These are phyloP conservation scores for Callocephalon fimbriatum DNA, from an alignment of 2,113 vertebrate species.

Conservation along the genomic window DNA sequence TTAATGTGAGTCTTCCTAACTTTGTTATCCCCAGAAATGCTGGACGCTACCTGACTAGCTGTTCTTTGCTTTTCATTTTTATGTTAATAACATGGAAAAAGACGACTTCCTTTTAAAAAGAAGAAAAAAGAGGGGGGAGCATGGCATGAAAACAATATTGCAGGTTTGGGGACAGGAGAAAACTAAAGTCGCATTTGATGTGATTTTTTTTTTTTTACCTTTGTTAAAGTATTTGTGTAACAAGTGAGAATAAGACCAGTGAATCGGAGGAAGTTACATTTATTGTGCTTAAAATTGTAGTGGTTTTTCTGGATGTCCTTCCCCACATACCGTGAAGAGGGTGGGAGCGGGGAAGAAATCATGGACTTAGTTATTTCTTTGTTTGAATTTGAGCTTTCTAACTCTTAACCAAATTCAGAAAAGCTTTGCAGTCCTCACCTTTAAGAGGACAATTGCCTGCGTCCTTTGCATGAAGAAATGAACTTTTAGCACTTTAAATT, in stretches of 20 bases:
- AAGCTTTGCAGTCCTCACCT: neutral
- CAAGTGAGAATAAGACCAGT: neutral
- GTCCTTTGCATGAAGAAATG: neutral
- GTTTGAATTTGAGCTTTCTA: neutral
- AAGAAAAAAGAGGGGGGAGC: fast-evolving
- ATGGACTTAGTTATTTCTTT: neutral
- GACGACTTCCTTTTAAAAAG: neutral
- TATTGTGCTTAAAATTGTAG: neutral
- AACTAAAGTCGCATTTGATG: neutral
- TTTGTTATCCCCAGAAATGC: constrained; percentile 29
- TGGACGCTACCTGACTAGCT: neutral
- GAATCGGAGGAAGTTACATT: neutral
- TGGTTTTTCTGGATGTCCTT: neutral
- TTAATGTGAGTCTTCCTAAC: constrained; percentile 26
- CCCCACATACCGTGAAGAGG: neutral
- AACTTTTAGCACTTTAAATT: neutral
- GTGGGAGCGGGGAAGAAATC: neutral
- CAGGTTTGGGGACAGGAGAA: neutral
- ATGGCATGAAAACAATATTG: neutral
- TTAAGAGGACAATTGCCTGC: constrained; percentile 4
- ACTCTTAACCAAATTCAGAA: neutral
- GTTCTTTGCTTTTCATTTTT: neutral
- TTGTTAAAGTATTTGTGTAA: neutral
- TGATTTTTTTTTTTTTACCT: neutral
- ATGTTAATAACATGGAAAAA: neutral